phyloP scores from a whole-genome alignment of 2,888 invertebrate genomes.

The Spodoptera littoralis region DNA sequence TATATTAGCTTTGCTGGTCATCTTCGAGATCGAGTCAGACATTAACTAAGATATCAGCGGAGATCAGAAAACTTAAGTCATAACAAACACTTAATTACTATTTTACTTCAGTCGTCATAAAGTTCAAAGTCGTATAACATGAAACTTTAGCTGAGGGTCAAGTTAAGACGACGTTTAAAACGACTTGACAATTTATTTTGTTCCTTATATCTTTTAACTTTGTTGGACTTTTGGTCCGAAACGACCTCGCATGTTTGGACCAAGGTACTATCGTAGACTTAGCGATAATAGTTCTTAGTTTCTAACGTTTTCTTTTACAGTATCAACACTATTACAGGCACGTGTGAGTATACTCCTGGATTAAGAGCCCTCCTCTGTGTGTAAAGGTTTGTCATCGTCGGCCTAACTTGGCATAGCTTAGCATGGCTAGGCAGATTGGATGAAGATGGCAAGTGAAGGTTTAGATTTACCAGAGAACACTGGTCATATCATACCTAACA shows the following conservation, averaged over 20 bases:
- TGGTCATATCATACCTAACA: too few species aligned
- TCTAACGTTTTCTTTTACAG: not conserved
- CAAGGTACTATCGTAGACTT: slow-evolving; percentile 6
- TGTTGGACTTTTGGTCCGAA: slow-evolving; percentile 16
- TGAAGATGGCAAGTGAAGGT: too few species aligned
- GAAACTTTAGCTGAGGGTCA: slow-evolving; percentile 15
- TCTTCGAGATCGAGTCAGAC: too few species aligned
- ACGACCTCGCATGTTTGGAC: slow-evolving; percentile 12
- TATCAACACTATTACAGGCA: too few species aligned
- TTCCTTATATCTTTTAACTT: slow-evolving; percentile 24
- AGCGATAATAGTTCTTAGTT: slow-evolving; percentile 1
- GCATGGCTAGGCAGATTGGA: too few species aligned
- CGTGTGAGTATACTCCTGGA: too few species aligned
- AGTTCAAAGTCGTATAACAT: slow-evolving; percentile 14
- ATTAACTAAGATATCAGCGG: not conserved
- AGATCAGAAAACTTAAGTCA: not conserved
- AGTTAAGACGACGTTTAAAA: slow-evolving; percentile 30
- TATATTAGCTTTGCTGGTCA: too few species aligned
- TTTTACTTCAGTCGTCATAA: slow-evolving; percentile 7
- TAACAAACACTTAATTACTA: slow-evolving; percentile 9
- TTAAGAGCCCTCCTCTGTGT: too few species aligned
- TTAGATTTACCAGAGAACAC: too few species aligned
- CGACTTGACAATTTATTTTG: slow-evolving; percentile 33
- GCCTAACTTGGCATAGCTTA: too few species aligned
- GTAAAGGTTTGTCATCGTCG: too few species aligned